These are phyloP conservation scores for Campoletis raptor DNA, from an alignment of 2,888 invertebrate genomes.

Conservation along the genomic window DNA sequence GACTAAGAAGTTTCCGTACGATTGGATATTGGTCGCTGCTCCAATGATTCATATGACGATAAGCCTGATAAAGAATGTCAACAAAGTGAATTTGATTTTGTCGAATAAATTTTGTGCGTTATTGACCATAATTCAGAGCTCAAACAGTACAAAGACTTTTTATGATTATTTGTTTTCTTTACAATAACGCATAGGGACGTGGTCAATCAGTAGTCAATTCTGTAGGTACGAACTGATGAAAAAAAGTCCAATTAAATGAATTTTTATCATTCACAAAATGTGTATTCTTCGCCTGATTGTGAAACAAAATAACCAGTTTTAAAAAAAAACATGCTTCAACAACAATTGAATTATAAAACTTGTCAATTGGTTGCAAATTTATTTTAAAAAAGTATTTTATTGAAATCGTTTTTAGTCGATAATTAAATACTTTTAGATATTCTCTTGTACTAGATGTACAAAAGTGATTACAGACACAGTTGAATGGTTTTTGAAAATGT, in stretches of 20 bases:
- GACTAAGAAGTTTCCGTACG: slow-evolving; percentile 32
- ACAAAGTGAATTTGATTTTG: slow-evolving; percentile 8
- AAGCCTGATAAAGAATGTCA: slow-evolving; percentile 13
- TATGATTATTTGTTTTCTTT: background rate
- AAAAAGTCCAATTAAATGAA: background rate
- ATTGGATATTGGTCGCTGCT: slow-evolving; percentile 45
- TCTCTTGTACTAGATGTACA: background rate
- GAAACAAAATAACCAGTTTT: background rate
- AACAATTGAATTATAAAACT: background rate
- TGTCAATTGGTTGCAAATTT: background rate
- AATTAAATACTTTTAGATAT: background rate
- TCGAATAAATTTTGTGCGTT: slow-evolving; percentile 2
- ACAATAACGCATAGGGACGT: background rate
- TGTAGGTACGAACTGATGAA: background rate
- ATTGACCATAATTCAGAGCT: background rate
- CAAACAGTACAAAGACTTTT: slow-evolving; percentile 3
- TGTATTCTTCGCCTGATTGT: background rate
- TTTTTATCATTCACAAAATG: background rate
- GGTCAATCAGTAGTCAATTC: background rate
- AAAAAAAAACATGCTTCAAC: background rate
- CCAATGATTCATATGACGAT: background rate
- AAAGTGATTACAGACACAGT: background rate
- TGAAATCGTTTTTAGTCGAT: background rate
- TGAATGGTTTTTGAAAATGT: background rate
- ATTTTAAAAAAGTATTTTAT: background rate